These are phyloP conservation scores for Neoascia interrupta DNA, from an alignment of 2,888 invertebrate species.

Conservation along the genomic window DNA sequence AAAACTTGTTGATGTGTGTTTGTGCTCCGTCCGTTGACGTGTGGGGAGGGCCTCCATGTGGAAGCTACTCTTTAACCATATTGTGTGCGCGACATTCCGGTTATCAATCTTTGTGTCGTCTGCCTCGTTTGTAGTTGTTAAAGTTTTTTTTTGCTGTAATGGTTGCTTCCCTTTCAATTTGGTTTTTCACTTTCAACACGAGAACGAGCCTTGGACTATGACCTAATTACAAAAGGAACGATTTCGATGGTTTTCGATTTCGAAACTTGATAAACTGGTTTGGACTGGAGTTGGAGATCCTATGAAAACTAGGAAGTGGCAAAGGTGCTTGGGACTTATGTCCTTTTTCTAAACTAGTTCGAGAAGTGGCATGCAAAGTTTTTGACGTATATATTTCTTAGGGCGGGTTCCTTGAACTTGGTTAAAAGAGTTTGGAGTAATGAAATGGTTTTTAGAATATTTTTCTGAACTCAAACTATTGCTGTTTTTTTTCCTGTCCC, in stretches of 20 bases:
- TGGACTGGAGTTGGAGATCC: too few species aligned
- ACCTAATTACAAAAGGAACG: slow-evolving; percentile 45
- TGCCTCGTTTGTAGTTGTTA: background rate
- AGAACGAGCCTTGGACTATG: slow-evolving; percentile 4
- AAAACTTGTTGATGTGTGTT: slow-evolving; percentile 43
- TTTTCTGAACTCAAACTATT: too few species aligned
- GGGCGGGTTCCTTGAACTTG: too few species aligned
- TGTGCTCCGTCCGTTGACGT: background rate
- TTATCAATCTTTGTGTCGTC: slow-evolving; percentile 2
- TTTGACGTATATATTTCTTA: too few species aligned
- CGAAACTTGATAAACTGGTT: slow-evolving; percentile 51
- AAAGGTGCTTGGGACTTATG: too few species aligned
- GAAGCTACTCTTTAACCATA: slow-evolving; percentile 26
- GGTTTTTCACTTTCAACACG: background rate
- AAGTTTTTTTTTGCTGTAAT: background rate
- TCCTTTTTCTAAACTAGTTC: too few species aligned
- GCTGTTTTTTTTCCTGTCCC: too few species aligned
- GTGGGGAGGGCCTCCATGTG: slow-evolving; percentile 32
- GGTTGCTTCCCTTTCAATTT: background rate
- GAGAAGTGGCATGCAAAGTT: too few species aligned
- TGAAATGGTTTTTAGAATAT: too few species aligned
- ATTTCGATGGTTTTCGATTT: slow-evolving; percentile 37
- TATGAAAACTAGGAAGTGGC: too few species aligned
- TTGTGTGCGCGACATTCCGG: background rate
- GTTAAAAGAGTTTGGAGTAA: too few species aligned